phyloP scores from a whole-genome alignment of 2,113 vertebrate species.

The Zapus hudsonius region DNA sequence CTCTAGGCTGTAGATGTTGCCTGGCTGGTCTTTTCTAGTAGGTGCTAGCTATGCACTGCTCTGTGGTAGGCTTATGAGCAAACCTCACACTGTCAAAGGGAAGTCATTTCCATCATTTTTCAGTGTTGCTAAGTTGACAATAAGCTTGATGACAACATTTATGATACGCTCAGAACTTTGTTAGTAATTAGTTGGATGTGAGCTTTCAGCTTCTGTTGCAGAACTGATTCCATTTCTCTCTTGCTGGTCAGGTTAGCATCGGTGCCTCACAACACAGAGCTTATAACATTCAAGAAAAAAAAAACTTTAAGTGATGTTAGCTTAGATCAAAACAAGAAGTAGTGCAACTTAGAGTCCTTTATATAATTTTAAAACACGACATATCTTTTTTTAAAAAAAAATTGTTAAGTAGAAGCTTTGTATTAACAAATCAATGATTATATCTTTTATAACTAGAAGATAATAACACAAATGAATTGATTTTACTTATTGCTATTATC shows the following conservation, averaged over 20 bases:
- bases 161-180: conserved; percentile 67
- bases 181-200: background rate
- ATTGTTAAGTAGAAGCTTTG: conserved; percentile 26
- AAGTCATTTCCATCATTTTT: conserved; percentile 76
- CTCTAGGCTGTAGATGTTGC: conserved; percentile 84
- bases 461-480: background rate
- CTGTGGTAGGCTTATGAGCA: conserved; percentile 74
- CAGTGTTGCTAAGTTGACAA: conserved; percentile 52
- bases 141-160: conserved; percentile 58
- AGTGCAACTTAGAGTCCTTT: background rate
- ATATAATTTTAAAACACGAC: background rate
- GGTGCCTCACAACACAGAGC: background rate
- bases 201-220: background rate
- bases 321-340: background rate
- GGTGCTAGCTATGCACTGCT: conserved; percentile 79
- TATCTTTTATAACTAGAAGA: background rate
- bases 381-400: too few relatives aligned
- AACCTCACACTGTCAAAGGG: conserved; percentile 67
- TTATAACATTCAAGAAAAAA: background rate
- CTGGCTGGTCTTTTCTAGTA: conserved; percentile 81
- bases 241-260: background rate
- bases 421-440: too few relatives aligned
- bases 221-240: background rate
- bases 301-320: background rate
- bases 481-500: background rate